phyloP scores from a whole-genome alignment of 1,140 invertebrate genomes.

The Neuroterus valhalla region DNA sequence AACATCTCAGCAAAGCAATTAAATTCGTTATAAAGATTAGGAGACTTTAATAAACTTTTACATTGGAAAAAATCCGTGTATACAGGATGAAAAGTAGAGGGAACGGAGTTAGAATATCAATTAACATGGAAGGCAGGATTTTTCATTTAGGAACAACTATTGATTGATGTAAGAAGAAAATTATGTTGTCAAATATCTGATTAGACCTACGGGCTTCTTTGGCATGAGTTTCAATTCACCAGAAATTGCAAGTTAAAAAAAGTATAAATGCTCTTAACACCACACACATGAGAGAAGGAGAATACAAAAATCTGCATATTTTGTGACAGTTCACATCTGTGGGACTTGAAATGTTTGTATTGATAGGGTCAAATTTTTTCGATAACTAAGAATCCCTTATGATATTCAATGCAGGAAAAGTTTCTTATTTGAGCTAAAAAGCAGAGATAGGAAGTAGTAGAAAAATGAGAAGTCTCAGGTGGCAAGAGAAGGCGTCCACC shows the following conservation, averaged over 20 bases:
- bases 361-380: background rate
- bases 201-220: too few relatives aligned
- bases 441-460: conserved; percentile 9
- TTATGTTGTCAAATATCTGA: too few relatives aligned
- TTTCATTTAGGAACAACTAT: too few relatives aligned
- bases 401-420: background rate
- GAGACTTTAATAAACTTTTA: background rate
- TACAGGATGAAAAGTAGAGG: too few relatives aligned
- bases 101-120: too few relatives aligned
- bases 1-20: background rate
- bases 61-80: too few relatives aligned
- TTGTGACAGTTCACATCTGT: background rate
- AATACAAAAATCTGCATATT: background rate
- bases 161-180: too few relatives aligned
- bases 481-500: conserved; percentile 22
- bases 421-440: background rate
- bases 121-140: too few relatives aligned
- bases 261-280: too few relatives aligned
- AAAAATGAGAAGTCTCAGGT: conserved; percentile 16
- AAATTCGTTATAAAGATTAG: background rate
- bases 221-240: too few relatives aligned
- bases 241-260: too few relatives aligned
- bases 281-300: background rate
- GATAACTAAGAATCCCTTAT: background rate
- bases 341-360: too few relatives aligned